phyloP scores from a whole-genome alignment of 2,888 invertebrate genomes.

The Brassicogethes aeneus region DNA sequence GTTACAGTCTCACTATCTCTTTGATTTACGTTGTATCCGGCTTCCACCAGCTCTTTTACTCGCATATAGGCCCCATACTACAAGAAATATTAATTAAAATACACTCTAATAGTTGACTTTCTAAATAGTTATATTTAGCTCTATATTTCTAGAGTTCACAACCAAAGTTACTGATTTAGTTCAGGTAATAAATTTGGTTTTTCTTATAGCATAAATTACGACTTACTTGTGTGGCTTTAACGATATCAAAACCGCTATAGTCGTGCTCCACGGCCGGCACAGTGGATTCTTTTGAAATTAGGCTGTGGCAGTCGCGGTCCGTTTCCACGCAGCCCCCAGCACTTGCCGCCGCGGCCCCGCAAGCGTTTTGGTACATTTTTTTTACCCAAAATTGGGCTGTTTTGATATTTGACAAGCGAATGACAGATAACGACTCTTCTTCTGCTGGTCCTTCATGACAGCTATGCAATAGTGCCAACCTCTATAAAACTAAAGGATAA shows the following conservation, averaged over 20 bases:
- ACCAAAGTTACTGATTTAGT: too few species aligned
- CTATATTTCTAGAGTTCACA: too few species aligned
- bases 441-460: too few species aligned
- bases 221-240: conserved; percentile 81
- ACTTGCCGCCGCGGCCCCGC: conserved; percentile 59
- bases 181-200: too few species aligned
- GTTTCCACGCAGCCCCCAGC: conserved; percentile 53
- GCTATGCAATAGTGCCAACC: too few species aligned
- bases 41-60: conserved; percentile 79
- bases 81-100: conserved; percentile 18
- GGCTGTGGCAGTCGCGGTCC: conserved; percentile 53
- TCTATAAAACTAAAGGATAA: too few species aligned
- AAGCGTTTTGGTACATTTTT: conserved; percentile 63
- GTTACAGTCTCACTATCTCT: conserved; percentile 94
- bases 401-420: conserved; percentile 4
- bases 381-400: conserved; percentile 6
- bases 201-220: too few species aligned
- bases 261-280: conserved; percentile 58
- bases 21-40: conserved; percentile 89
- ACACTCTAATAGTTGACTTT: conserved; percentile 5
- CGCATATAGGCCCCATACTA: conserved; percentile 81
- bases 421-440: not conserved
- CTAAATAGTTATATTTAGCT: too few species aligned
- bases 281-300: conserved; percentile 53
- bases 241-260: conserved; percentile 81